Base-by-base conservation (phyloP, 2,113 vertebrate species). In the Actinemys pallida region DNA sequence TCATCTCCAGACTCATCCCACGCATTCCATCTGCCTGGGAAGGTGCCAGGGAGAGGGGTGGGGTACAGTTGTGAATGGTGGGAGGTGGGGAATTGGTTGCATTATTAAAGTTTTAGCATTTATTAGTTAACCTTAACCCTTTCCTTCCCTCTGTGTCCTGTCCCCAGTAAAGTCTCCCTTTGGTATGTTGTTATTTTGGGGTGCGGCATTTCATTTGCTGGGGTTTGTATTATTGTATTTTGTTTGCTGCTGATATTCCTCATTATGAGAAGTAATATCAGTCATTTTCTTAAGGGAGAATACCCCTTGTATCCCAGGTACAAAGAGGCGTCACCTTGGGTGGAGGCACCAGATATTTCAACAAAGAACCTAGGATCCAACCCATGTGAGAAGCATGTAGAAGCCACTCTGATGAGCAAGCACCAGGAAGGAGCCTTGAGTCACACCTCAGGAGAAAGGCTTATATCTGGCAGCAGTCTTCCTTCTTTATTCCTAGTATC, bases 381-480 rank as follows among this genome's bases (percentile, higher is more conserved):
- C 19, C n/a, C n/a, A 39, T 10, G 65, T 72, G 19, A 20, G n/a
- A 72, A 72, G 9, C 5, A 8, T 4, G n/a, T n/a, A 35, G 65
- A 72, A 39, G 35, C 17, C 19, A 22, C 35, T 72, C n/a, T 39
- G 65, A 72, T 72, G 65, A 72, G 65, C 65, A 72, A 72, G n/a
- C 9, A 72, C n/a, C 19, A 39, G 19, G 19, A 72, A 22, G 65
- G 65, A 20, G 19, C 31, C 8, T 69, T 69, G 16, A 69, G 35
- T 19, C 35, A 9, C 8, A 2, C 35, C 62, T 69, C 35, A 39
- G 31, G 35, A 9, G 65, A 69, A 0, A 85, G 92, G 92, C 95
- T 95, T 59, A 25, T 69, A 76, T 76, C 76, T 86, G 92, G 72
- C 78, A 94, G 88, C 91, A 93, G 79, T 81, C 82, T 47, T 76